Evolutionary conservation across 2,797 vertebrate genomes (phyloP), one percentile per base, ranked within the genome.

Genomic region (Neopelma chrysocephalum): DNA sequence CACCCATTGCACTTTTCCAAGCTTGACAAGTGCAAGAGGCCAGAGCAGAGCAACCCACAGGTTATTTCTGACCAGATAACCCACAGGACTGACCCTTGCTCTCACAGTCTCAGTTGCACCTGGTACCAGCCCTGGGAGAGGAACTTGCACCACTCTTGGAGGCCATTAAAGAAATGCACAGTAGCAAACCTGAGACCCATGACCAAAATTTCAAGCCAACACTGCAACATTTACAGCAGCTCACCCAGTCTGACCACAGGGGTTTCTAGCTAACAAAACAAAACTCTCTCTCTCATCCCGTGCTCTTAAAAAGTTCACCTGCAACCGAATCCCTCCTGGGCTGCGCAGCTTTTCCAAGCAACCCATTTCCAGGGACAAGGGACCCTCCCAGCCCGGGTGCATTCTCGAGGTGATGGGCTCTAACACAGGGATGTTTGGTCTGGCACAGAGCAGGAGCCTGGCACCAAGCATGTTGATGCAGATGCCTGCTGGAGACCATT

Each of bases 401-500:
- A 0, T 29, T 54, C 73, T 20, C 43, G 2, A 26, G 19, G 64
- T 4, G 9, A 13, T 16, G 47, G 68, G 40, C 45, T 71, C 7
- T 62, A 3, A 2, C 45, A 22, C 1, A 0, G 58, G 53, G 36
- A 16, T 3, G 6, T 40, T 6, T 19, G 73, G 11, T 42, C 15
- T 34, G 58, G n/a, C 34, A 15, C 42, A 29, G 80, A 2, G 23
- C 69, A 51, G 43, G 48, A 48, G 22, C 66, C 82, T 42, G 56
- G 94, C 65, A 29, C 56, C 56, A 23, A 47, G 43, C 23, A 17
- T 9, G 60, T 88, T 94, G 96, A 91, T 38, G 66, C 94, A 84
- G 93, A 84, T 87, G 54, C 57, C 88, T 57, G 65, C 58, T 32
- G 85, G 66, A 83, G 87, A 54, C 79, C 68, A n/a, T 82, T 87